These are phyloP conservation scores for Auanema sp. DNA, from an alignment of 2,888 invertebrate genomes.

Conservation along the genomic window DNA sequence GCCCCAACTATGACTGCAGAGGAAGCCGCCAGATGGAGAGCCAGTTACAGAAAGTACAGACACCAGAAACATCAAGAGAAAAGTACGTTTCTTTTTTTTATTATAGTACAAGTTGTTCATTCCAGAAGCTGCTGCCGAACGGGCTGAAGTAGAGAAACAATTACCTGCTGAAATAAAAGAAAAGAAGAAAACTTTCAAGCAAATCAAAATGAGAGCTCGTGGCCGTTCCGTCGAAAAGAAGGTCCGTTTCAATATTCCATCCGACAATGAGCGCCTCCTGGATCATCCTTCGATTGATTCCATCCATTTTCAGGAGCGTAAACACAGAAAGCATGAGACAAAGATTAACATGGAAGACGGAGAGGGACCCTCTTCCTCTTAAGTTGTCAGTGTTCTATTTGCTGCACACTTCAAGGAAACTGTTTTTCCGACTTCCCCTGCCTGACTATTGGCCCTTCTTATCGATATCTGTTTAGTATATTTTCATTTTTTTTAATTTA, in stretches of 20 bases:
- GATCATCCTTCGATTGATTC: no score
- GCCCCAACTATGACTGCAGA: slow-evolving; percentile 62
- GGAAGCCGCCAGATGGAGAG: slow-evolving; percentile 60
- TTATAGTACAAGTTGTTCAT: neutral
- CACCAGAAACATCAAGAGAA: slow-evolving; percentile 58
- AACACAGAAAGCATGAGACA: no score
- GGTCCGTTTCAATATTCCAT: slow-evolving; percentile 3
- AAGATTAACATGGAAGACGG: no score
- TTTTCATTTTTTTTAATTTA: no score
- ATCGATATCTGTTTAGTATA: no score
- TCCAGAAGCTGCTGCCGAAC: slow-evolving; percentile 39
- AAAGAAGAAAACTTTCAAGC: slow-evolving; percentile 48
- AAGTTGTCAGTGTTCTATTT: no score
- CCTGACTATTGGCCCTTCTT: no score
- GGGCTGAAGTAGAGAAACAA: slow-evolving; percentile 31
- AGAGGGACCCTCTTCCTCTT: no score
- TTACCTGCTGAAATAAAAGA: slow-evolving; percentile 43
- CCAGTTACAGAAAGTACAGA: slow-evolving; percentile 58
- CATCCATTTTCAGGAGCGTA: no score
- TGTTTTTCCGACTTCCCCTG: no score
- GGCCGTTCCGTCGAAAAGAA: slow-evolving; percentile 35
- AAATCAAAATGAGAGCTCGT: slow-evolving; percentile 43
- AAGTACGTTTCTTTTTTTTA: slow-evolving; percentile 29
- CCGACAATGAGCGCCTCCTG: no score
- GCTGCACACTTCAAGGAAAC: no score